Evolutionary conservation across 2,888 invertebrate genomes (phyloP), one percentile per base, ranked within the genome.

Genomic region (Dryocosmus kuriphilus): DNA sequence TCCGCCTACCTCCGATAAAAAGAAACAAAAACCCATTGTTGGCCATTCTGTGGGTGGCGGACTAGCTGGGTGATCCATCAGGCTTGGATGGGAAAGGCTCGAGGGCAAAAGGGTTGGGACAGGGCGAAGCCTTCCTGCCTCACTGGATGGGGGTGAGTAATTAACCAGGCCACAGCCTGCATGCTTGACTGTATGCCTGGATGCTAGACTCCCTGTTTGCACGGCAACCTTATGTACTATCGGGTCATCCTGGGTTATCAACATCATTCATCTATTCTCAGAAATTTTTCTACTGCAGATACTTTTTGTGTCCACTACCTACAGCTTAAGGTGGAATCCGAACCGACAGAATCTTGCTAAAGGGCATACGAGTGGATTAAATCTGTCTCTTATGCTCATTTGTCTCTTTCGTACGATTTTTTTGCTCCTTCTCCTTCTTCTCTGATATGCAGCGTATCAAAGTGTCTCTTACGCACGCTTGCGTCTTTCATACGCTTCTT

Each of bases 1-100:
- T 85, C 85, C 86, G 84, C 85, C 87, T 85, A 84, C 83, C 87
- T 82, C 85, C 86, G 88, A 90, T 89, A 90, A 90, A 90, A 90
- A 89, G 89, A 89, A 90, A 90, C 89, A 90, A 90, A 90, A 89
- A 88, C 80, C 87, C 84, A 89, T 90, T 89, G 90, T 89, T 89
- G 89, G 89, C 87, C 87, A 90, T 90, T 90, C 89, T 89, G 89
- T 89, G 90, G 89, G 90, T 90, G 90, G 89, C 87, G 88, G 88
- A 86, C 85, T 84, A 87, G 86, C 83, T 83, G 87, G 89, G 89
- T 89, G 90, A 90, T 90, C 89, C 89, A 90, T 90, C 90, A 90
- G 89, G 86, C 88, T 88, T 85, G 89, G 87, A 89, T 86, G 86
- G 87, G 86, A 86, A 88, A 88, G 87, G 83, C 88, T 86, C 85